Base-by-base conservation (phyloP, 2,797 vertebrate species). In the Moxostoma hubbsi region DNA sequence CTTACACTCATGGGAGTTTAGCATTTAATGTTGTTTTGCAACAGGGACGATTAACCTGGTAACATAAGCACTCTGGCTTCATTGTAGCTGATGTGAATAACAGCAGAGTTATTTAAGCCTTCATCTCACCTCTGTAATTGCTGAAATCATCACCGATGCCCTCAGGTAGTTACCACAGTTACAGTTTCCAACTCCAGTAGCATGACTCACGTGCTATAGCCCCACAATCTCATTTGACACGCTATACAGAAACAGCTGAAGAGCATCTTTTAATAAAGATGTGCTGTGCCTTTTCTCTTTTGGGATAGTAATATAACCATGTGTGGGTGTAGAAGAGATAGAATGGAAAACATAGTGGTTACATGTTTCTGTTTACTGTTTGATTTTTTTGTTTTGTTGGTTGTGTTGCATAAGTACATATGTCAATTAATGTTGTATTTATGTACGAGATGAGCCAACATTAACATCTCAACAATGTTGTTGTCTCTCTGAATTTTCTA, bases 201-300 rank as follows among this genome's bases (percentile, higher is more conserved):
- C 51, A 67, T 61, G 62, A 77, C 73, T 61, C 71, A 46, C 51
- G 24, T 77, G 80, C 36, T 36, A 72, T 57, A 58, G 66, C 18
- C 67, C 62, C 18, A 61, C 74, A 82, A 71, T 77, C 75, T 82
- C 75, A 67, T 71, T 81, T 82, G 66, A 76, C 62, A 64, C 50
- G 13, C 43, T 54, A 78, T 54, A 58, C 36, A 24, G 58, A 69
- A 49, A 70, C 57, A 64, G 15, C 47, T 47, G 5, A 45, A 62
- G 75, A 70, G 71, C 67, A 71, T 53, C 67, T 62, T 78, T 78
- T 78, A 70, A 78, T 78, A 77, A 68, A 68, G 74, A 47, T 55
- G 80, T 82, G 66, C 86, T 89, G 76, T 62, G 87, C 59, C 10
- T 58, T 81, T 70, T 81, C 81, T 82, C 86, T 77, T 81, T 80